Conservation (phyloP, 2,113 vertebrate species). For the Paraplagusia blochii region DNA sequence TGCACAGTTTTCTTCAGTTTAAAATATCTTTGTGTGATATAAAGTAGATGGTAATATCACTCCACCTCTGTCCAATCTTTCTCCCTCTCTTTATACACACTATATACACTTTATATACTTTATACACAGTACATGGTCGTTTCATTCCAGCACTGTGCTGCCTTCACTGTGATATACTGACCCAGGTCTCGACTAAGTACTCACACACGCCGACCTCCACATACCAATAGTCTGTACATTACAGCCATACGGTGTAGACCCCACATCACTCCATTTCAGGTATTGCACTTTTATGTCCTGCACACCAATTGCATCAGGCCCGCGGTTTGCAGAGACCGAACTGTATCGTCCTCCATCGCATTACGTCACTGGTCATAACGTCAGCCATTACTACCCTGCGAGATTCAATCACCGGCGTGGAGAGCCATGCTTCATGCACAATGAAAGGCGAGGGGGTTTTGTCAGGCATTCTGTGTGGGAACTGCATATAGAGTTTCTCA, state of each 20-base stretch:
- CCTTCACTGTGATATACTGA: not conserved
- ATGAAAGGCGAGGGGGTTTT: conserved; percentile 65
- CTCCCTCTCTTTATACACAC: too few species aligned
- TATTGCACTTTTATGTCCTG: conserved; percentile 39
- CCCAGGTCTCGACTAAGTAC: conserved; percentile 17
- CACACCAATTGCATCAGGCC: conserved; percentile 50
- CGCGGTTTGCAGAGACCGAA: conserved; percentile 50
- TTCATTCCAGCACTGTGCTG: too few species aligned
- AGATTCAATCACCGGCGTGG: conserved; percentile 70
- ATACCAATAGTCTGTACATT: not conserved
- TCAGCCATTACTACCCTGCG: conserved; percentile 66
- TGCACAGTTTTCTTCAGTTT: too few species aligned
- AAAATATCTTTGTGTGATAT: too few species aligned
- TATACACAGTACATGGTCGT: too few species aligned
- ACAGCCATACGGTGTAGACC: not conserved
- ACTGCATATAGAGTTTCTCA: conserved; percentile 69
- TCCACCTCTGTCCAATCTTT: too few species aligned
- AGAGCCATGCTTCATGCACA: conserved; percentile 65
- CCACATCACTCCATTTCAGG: conserved; percentile 28
- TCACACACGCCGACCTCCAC: not conserved
- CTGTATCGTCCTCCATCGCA: conserved; percentile 60
- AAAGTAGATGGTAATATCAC: too few species aligned
- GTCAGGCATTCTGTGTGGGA: conserved; percentile 60
- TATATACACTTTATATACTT: too few species aligned
- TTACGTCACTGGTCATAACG: conserved; percentile 69